phyloP scores from a whole-genome alignment of 64 coral and sea anemone genomes.

The Stylophora pistillata region DNA sequence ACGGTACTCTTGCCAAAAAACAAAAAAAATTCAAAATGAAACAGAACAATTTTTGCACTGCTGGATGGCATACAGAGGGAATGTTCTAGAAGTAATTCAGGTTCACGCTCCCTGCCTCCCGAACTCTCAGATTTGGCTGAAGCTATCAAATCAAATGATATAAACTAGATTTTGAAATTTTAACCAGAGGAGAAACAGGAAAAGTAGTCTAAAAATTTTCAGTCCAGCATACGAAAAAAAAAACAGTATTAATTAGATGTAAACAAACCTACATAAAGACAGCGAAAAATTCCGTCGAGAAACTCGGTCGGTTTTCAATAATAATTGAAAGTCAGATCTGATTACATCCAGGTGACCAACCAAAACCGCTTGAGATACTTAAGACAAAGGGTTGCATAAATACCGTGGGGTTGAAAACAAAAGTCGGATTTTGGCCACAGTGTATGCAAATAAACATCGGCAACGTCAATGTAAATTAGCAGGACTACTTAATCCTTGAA shows the following conservation, averaged over 20 bases:
- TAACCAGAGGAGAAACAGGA: background rate
- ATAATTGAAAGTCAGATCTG: background rate
- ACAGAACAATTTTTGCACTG: too few species aligned
- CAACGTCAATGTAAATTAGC: constrained; percentile 12
- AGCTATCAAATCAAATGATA: background rate
- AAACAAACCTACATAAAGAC: background rate
- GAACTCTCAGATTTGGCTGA: background rate
- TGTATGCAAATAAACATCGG: constrained; percentile 18
- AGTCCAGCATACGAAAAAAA: background rate
- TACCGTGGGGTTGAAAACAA: constrained; percentile 9
- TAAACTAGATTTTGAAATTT: background rate
- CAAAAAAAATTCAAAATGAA: too few species aligned
- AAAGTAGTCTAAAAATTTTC: background rate
- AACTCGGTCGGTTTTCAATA: background rate
- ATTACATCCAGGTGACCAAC: background rate
- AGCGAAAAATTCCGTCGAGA: background rate
- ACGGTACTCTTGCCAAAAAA: too few species aligned
- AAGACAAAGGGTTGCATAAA: constrained; percentile 14
- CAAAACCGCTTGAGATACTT: background rate
- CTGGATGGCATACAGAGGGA: too few species aligned
- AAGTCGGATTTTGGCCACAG: background rate
- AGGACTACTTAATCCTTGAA: background rate
- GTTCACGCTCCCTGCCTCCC: too few species aligned
- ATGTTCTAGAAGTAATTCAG: too few species aligned
- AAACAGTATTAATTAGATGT: background rate